phyloP scores from a whole-genome alignment of 2,888 invertebrate genomes.

The Diaprepes abbreviatus region DNA sequence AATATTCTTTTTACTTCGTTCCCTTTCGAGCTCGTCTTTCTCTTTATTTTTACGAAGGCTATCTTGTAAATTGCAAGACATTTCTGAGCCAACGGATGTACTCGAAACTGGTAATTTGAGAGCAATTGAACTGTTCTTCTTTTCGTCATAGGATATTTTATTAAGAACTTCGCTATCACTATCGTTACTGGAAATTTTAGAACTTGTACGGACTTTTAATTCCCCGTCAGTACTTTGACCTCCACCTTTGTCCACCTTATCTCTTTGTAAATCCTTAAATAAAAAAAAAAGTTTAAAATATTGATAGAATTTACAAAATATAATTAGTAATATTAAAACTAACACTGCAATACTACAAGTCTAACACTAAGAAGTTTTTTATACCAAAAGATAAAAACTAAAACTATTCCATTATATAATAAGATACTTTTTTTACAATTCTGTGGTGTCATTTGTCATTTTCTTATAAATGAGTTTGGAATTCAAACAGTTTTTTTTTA shows the following conservation, averaged over 20 bases:
- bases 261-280: background rate
- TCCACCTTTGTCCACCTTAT: background rate
- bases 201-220: background rate
- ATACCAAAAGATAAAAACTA: no score
- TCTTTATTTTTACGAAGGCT: background rate
- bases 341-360: no score
- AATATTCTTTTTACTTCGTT: background rate
- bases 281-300: no score
- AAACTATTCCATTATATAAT: no score
- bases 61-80: background rate
- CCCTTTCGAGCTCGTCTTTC: background rate
- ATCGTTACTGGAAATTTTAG: background rate
- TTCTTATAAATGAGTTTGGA: no score
- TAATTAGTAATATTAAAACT: no score
- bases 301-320: no score
- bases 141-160: background rate
- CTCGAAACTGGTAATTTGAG: background rate
- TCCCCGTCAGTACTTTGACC: background rate
- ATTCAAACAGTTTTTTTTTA: no score
- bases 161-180: constrained; percentile 21
- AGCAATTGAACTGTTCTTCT: background rate
- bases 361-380: no score
- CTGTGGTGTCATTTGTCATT: no score
- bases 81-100: no score
- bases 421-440: no score